These are phyloP conservation scores for Nanorana parkeri DNA, from an alignment of 2,113 vertebrate species.

Conservation along the genomic window DNA sequence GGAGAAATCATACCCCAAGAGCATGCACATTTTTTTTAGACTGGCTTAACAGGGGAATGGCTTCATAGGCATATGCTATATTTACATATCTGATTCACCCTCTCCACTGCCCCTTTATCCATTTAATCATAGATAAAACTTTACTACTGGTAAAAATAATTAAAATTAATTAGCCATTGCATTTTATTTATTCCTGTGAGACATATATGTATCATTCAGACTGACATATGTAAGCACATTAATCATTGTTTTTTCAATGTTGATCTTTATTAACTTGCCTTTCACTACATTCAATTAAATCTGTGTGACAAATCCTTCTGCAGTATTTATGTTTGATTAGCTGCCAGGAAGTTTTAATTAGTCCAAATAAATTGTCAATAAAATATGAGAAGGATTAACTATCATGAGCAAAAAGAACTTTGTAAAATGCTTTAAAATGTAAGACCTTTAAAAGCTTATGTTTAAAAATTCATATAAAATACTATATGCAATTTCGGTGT, in stretches of 20 bases:
- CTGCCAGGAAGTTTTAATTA: constrained; percentile 13
- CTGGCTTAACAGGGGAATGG: no score
- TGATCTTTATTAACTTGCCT: not conserved
- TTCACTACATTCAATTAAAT: not conserved
- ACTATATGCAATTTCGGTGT: no score
- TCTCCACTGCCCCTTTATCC: no score
- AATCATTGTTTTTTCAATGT: not conserved
- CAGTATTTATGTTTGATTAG: not conserved
- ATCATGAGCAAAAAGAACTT: not conserved
- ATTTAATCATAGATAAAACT: no score
- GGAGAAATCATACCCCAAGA: no score
- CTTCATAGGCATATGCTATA: no score
- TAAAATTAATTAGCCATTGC: no score
- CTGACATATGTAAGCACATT: not conserved
- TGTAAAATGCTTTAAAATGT: not conserved
- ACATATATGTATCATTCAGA: not conserved
- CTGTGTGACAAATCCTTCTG: not conserved
- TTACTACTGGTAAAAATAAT: no score
- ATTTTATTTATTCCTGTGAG: not conserved
- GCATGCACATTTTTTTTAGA: no score
- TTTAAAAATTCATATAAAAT: not conserved
- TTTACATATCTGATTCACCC: no score
- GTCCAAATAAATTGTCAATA: not conserved
- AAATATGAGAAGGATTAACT: not conserved
- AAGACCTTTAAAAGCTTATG: not conserved